phyloP scores from a whole-genome alignment of 2,888 invertebrate species.

The Aplocera efformata region DNA sequence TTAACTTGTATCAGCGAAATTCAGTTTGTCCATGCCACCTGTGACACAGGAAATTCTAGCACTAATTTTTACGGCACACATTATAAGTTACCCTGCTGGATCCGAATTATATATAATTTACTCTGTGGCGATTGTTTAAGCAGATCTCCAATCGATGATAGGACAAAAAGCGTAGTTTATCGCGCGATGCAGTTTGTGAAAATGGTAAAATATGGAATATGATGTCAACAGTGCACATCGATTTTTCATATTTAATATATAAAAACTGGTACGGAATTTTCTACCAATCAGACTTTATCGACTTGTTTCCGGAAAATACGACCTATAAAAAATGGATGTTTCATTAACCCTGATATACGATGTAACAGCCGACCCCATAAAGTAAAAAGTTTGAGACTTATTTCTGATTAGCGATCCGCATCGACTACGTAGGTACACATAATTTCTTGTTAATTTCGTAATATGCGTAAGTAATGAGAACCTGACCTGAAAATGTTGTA shows the following conservation, averaged over 20 bases:
- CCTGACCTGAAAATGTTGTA: too few relatives aligned
- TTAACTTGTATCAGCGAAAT: too few relatives aligned
- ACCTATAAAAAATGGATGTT: constrained; percentile 21
- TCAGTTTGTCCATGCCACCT: too few relatives aligned
- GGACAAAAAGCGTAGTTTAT: constrained; percentile 13
- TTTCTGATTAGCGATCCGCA: constrained; percentile 18
- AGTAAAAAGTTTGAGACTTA: constrained; percentile 18
- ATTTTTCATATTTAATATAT: constrained; percentile 16
- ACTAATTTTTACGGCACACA: too few relatives aligned
- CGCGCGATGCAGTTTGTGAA: constrained; percentile 9
- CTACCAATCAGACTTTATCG: constrained; percentile 22
- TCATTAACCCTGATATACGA: constrained; percentile 21
- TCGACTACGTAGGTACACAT: too few relatives aligned
- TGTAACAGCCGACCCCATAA: constrained; percentile 14
- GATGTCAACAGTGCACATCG: constrained; percentile 13
- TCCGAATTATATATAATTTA: not conserved
- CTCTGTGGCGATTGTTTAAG: not conserved
- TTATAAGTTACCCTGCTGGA: not conserved
- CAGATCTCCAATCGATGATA: constrained; percentile 6
- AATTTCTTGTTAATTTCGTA: too few relatives aligned
- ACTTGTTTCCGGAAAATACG: constrained; percentile 20
- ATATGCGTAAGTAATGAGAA: not conserved
- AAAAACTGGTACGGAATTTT: constrained; percentile 15
- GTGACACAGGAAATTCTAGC: too few relatives aligned
- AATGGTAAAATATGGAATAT: constrained; percentile 16